Conservation (phyloP, 2,113 vertebrate genomes). For the Apistogramma diplotaenia region DNA sequence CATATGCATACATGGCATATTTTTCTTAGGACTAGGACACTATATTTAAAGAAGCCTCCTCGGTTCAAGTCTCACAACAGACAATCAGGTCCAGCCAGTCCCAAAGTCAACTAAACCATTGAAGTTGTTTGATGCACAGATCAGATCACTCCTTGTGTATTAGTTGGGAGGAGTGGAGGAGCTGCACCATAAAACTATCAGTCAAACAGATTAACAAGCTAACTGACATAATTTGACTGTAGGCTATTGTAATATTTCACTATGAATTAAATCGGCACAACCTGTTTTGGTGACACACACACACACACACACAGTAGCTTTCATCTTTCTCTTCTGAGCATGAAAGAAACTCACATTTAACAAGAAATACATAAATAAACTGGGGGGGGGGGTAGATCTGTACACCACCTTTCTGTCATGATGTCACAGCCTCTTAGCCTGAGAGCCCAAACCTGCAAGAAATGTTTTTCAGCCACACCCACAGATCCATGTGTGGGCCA, state of each 20-base stretch:
- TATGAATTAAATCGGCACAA: neutral
- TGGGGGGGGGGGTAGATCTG: neutral
- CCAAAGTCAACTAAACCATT: neutral
- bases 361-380: neutral
- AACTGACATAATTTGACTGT: neutral
- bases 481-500: slow-evolving; percentile 6
- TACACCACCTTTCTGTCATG: slow-evolving; percentile 13
- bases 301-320: neutral
- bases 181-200: slow-evolving; percentile 5
- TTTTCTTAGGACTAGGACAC: neutral
- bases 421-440: neutral
- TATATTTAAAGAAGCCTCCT: neutral
- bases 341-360: neutral
- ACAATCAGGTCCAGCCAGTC: slow-evolving; percentile 10
- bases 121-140: neutral
- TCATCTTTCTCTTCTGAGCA: neutral
- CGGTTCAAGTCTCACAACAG: neutral
- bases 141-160: neutral
- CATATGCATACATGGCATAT: neutral
- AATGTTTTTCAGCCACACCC: slow-evolving; percentile 37
- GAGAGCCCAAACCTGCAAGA: slow-evolving; percentile 12
- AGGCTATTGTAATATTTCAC: neutral
- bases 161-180: slow-evolving; percentile 4
- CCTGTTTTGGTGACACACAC: neutral
- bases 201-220: neutral